Conservation (phyloP, 2,797 vertebrate genomes). For the Sitta carolinensis region DNA sequence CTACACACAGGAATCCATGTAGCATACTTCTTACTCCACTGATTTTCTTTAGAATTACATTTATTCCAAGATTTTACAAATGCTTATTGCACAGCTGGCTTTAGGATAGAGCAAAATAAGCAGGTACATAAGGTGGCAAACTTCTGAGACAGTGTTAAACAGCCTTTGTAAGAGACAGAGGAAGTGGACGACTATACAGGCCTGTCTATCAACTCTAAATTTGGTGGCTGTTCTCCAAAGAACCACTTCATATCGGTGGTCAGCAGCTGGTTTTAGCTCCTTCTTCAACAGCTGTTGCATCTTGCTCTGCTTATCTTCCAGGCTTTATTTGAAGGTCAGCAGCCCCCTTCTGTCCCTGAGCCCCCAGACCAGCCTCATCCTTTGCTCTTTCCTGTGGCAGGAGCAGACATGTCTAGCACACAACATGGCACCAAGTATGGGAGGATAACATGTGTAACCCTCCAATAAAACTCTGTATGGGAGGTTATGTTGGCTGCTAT, state of each 20-base stretch:
- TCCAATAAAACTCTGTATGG: neutral
- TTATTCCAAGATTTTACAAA: neutral
- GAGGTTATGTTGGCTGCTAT: neutral
- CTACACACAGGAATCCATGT: neutral
- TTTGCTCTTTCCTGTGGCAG: neutral
- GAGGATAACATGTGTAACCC: accelerated
- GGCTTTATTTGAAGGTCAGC: neutral
- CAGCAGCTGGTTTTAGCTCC: neutral
- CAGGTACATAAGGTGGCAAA: neutral
- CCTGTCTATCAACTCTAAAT: neutral
- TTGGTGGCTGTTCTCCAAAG: neutral
- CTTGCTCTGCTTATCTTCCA: neutral
- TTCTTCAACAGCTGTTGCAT: neutral
- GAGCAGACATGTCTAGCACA: accelerated
- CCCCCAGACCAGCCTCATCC: neutral
- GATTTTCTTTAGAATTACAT: neutral
- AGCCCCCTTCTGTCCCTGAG: neutral
- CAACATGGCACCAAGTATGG: neutral
- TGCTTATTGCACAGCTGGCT: neutral
- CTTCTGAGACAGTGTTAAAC: neutral
- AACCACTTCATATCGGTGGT: neutral
- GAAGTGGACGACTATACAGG: neutral
- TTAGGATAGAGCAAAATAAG: neutral
- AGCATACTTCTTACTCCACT: neutral
- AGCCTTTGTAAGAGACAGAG: neutral